Base-by-base conservation (phyloP, 1,140 invertebrate species). In the Trachelipus rathkii region DNA sequence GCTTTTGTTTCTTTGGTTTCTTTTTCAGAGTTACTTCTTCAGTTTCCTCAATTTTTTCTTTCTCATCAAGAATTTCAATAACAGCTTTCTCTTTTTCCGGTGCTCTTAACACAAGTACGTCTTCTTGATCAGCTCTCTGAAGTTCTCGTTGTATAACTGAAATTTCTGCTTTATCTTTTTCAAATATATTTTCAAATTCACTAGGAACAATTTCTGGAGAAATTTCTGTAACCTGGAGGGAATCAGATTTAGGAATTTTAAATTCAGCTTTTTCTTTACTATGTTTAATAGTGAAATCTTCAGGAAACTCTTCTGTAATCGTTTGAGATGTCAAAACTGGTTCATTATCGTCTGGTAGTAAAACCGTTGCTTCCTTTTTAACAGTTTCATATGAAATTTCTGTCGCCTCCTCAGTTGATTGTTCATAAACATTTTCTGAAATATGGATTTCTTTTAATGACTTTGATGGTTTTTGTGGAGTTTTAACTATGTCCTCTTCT, bases 201-300 rank as follows among this genome's bases (percentile, higher is more conserved):
- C 19, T 74, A 0, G 75, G 19, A 24, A 72, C 73, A 15, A 76
- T 69, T 46, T 77, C 75, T 8, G 72, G 70, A 7, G 76, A 72
- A 21, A 78, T 68, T 75, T 83, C 82, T 13, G 71, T 45, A n/a
- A 83, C 60, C 76, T 81, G 45, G 15, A 83, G n/a, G 21, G 81
- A 81, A 76, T 81, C 77, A 24, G 74, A 68, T 75, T 77, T 85
- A 81, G 81, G 85, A 72, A 82, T 85, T 19, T 85, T 85, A 43
- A 86, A 83, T 21, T 81, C 84, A 43, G 87, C 87, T 21, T 79
- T 84, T 79, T 85, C 85, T 11, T 76, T 73, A 66, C 79, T 77
- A 45, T 85, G 85, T 78, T 79, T 82, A 19, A 83, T 79, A 33
- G 60, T 19, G 71, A 82, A 44, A n/a, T 83, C 77, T 15, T 85